Evolutionary conservation across 2,797 vertebrate species (phyloP).

Genomic region (Melanotaenia parkinsoni): DNA sequence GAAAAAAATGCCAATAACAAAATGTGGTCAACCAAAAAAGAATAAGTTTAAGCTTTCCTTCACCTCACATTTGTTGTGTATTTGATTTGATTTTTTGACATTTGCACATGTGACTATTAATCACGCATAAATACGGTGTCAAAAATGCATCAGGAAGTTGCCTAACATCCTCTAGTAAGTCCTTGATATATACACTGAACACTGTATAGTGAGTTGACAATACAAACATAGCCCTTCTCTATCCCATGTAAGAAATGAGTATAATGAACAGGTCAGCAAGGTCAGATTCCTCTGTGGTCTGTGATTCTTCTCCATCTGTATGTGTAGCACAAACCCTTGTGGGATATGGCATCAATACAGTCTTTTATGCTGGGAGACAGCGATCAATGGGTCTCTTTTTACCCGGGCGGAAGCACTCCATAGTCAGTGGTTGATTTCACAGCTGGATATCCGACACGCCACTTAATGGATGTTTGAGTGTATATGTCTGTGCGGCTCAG

Average conservation of each 20-base stretch:
- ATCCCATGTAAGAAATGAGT: conserved; percentile 12
- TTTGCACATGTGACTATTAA: too few relatives aligned
- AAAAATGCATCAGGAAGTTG: background rate
- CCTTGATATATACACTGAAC: background rate
- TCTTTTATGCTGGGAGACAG: conserved; percentile 75
- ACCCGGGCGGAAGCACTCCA: conserved; percentile 75
- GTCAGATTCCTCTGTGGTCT: conserved; percentile 57
- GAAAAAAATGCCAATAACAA: too few relatives aligned
- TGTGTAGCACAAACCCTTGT: conserved; percentile 57
- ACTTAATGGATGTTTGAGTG: conserved; percentile 67
- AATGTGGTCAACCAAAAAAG: too few relatives aligned
- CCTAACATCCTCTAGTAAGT: background rate
- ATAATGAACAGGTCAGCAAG: conserved; percentile 5
- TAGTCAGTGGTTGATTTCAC: conserved; percentile 77
- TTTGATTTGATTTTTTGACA: too few relatives aligned
- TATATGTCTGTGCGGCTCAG: conserved; percentile 26
- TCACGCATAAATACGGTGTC: background rate
- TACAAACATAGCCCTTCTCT: background rate
- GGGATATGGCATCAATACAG: conserved; percentile 71
- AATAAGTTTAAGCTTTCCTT: too few relatives aligned
- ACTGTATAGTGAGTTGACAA: background rate
- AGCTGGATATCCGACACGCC: conserved; percentile 71
- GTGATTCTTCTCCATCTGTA: conserved; percentile 50
- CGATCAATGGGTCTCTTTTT: conserved; percentile 73
- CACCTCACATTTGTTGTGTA: too few relatives aligned